Conservation (phyloP, 2,888 invertebrate species). For the Lordiphosa fenestrarum region DNA sequence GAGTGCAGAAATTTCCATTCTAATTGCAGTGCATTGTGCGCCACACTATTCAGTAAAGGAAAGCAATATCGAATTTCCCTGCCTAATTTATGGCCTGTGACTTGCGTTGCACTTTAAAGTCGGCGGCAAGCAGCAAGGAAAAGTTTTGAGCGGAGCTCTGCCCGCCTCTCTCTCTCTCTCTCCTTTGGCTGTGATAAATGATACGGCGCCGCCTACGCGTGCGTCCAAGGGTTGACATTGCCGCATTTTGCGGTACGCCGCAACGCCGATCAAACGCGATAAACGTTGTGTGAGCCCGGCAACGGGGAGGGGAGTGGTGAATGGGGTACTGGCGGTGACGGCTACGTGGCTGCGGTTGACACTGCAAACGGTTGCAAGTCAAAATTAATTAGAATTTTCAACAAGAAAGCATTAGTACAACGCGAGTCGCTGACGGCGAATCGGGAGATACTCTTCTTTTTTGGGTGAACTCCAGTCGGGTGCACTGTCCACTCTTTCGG, state of each 20-base stretch:
- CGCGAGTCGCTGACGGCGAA: not conserved
- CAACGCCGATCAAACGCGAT: slow-evolving; percentile 72
- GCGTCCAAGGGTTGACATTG: slow-evolving; percentile 61
- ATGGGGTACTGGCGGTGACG: slow-evolving; percentile 6
- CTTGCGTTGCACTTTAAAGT: slow-evolving; percentile 56
- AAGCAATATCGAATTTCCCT: slow-evolving; percentile 59
- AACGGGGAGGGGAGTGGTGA: slow-evolving; percentile 3
- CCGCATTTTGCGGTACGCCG: slow-evolving; percentile 62
- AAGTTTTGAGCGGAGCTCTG: slow-evolving; percentile 13
- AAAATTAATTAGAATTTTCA: slow-evolving; percentile 74
- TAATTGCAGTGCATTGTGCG: slow-evolving; percentile 64
- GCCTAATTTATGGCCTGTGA: slow-evolving; percentile 57
- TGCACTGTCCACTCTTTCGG: too few relatives aligned
- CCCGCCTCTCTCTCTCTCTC: slow-evolving; percentile 24
- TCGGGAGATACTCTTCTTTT: not conserved
- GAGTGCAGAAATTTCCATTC: slow-evolving; percentile 18
- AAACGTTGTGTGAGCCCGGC: slow-evolving; percentile 47
- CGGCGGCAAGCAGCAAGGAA: slow-evolving; percentile 1
- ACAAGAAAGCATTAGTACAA: slow-evolving; percentile 20
- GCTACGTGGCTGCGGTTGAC: slow-evolving; percentile 63
- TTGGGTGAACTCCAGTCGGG: too few relatives aligned
- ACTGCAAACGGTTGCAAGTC: slow-evolving; percentile 72
- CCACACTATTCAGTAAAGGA: slow-evolving; percentile 2
- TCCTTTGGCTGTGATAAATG: slow-evolving; percentile 52
- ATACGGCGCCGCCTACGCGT: slow-evolving; percentile 64